Percentiles rank a stretch among this genome's conserved stretches.
These are phyloP conservation scores for Erpetoichthys calabaricus DNA, from an alignment of 2,797 vertebrate genomes.

Conservation along the genomic window DNA sequence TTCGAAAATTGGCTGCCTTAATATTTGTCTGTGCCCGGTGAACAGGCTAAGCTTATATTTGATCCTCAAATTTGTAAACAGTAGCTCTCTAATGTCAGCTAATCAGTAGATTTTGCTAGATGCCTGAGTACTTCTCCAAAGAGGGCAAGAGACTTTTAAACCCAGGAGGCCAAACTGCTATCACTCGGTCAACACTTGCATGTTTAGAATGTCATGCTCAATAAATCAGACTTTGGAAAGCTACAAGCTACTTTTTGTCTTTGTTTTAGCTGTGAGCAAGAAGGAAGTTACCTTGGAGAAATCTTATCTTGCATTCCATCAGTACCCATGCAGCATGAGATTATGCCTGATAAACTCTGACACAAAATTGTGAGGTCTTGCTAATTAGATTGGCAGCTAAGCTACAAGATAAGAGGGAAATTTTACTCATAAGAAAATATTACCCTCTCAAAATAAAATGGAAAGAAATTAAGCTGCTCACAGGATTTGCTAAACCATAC, in stretches of 20 bases:
- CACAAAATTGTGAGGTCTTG: conserved; percentile 1
- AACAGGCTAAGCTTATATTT: conserved; percentile 9
- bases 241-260: conserved; percentile 25
- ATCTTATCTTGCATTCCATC: conserved; percentile 28
- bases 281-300: conserved; percentile 9
- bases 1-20: conserved; percentile 16
- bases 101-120: background rate
- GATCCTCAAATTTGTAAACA: conserved; percentile 20
- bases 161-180: conserved; percentile 38
- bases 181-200: conserved; percentile 47
- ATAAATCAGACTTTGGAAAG: conserved; percentile 48
- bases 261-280: conserved; percentile 11
- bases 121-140: background rate
- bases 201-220: conserved; percentile 53
- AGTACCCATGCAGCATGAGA: conserved; percentile 8
- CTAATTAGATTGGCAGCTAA: conserved; percentile 15
- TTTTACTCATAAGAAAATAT: too few species aligned
- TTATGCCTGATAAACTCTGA: conserved; percentile 22
- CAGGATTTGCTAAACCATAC: too few species aligned
- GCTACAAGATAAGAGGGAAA: background rate
- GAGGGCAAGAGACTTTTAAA: conserved; percentile 21
- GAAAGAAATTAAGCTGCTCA: too few species aligned
- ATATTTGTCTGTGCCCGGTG: conserved; percentile 16
- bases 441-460: too few species aligned
- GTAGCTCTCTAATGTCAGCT: conserved; percentile 16